Percentiles rank a stretch among this genome's conserved stretches.
Evolutionary conservation across 2,888 invertebrate genomes (phyloP).

Genomic region (Leptinotarsa haldemani): DNA sequence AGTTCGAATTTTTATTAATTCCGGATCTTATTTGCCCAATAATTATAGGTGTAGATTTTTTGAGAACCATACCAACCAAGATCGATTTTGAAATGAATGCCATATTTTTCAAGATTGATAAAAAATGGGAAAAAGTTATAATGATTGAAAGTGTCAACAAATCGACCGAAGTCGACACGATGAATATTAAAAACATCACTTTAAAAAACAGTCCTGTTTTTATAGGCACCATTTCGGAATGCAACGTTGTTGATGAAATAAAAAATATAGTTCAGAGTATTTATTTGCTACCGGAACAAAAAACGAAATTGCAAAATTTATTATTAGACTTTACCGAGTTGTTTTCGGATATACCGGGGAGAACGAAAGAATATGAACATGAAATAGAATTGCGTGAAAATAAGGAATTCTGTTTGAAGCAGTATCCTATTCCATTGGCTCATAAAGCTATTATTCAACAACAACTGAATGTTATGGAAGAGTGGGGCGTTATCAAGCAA

Average conservation of each 20-base stretch:
- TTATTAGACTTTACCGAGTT: conserved; percentile 19
- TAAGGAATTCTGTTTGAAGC: conserved; percentile 22
- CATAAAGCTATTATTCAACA: conserved; percentile 10
- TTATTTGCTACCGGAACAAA: neutral
- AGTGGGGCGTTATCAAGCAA: conserved; percentile 22
- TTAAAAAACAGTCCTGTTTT: conserved; percentile 9
- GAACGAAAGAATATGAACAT: conserved; percentile 28
- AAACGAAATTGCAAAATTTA: neutral
- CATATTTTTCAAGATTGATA: conserved; percentile 22
- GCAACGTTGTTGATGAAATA: neutral
- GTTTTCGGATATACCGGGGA: conserved; percentile 34
- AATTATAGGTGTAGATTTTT: conserved; percentile 32
- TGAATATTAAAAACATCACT: conserved; percentile 6
- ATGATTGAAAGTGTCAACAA: neutral
- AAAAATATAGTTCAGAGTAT: neutral
- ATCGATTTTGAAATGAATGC: conserved; percentile 24
- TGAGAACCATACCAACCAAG: conserved; percentile 22
- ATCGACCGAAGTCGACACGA: neutral
- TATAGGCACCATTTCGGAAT: neutral
- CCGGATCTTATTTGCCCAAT: conserved; percentile 32
- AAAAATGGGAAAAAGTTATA: neutral
- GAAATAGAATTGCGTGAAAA: conserved; percentile 21
- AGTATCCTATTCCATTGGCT: conserved; percentile 12
- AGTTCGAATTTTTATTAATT: conserved; percentile 39
- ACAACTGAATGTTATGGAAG: conserved; percentile 24